Base-by-base conservation (phyloP, 2,888 invertebrate species). In the Ennomos fuscantarius region DNA sequence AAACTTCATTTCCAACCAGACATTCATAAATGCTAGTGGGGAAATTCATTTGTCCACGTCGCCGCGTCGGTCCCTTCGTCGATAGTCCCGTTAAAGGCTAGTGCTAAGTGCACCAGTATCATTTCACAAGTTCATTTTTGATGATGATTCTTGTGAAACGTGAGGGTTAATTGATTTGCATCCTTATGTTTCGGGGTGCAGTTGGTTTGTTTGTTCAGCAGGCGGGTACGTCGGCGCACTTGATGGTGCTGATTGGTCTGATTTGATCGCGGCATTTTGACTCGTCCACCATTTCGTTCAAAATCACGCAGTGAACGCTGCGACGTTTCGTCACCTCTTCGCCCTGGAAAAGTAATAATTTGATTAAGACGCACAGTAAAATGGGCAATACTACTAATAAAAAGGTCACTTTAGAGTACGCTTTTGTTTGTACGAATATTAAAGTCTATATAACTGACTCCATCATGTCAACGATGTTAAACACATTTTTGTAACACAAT, bases 271-370 rank as follows among this genome's bases (percentile, higher is more conserved):
- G 94, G 82, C 97, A 98, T 56, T 95, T 94, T 6, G 93, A 89
- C 76, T 97, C 97, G 6, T 95, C 94, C 41, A 97, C 93, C 3
- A 97, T 96, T 59, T 78, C 77, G 79, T 96, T 94, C 69, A 95
- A 94, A 74, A 95, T 94, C n/a, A 96, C 94, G 78, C 96, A 96
- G 93, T 96, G 95, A 2, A 96, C 94, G 65, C 94, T 94, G 60
- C 96, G 93, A 41, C 93, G 89, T 55, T 95, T 94, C 60, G 93
- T 92, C 10, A 94, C 94, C 62, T 93, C 92, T 53, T 93, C 89
- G 47, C 89, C 90, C 92, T 92, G 83, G 24, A 24, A 5, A 24
- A 0, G 24, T 6, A 24, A 24, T 24, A 24, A 24, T 24, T 24
- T 24, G 24, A 24, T 24, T 24, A 24, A 15, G 24, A 24, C 2